Base-by-base conservation (phyloP, 2,113 vertebrate genomes). In the Oreochromis tanganicae region DNA sequence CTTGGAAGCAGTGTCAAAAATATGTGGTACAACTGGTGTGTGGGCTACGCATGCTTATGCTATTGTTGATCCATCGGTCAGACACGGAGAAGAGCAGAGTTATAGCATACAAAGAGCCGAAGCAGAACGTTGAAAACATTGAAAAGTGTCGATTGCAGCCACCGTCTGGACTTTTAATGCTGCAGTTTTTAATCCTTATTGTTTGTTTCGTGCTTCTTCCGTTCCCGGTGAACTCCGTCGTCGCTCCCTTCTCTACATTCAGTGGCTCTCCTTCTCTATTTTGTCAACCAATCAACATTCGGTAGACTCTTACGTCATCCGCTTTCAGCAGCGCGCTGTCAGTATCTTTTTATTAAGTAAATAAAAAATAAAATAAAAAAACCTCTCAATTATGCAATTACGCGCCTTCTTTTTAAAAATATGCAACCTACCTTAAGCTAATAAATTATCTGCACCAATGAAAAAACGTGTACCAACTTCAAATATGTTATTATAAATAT, bases 31-130 rank as follows among this genome's bases (percentile, higher is more conserved):
- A 54, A 54, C 0, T 11, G n/a, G 52, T 55, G 52, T 21, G 52
- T 55, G 9, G 52, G 52, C 52, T 11, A 21, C 52, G 9, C 19
- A 54, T 54, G 52, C 52, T 54, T 54, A 54, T 54, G 0, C 52
- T 54, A 21, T 54, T 54, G 52, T 11, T 54, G 5, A 54, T 54
- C 52, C 52, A 6, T 54, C 52, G 0, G 52, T 55, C 19, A 55
- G 5, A 5, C 9, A 55, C 3, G 3, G 19, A 21, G 9, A 6
- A 55, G 5, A 5, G 52, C 19, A 54, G 19, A 54, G 19, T 54
- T 54, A 21, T 0, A 13, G 0, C 11, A 56, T 7, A 4, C 6
- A 56, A 56, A 59, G 27, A 32, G 27, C 57, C 0, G 14, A 32
- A 59, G 27, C 57, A 59, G 57, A 32, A 17, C 0, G 27, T 59